A percentile compares a stretch with the other conserved stretches of the same genome.
phyloP scores from a whole-genome alignment of 2,113 vertebrate genomes.

The Oreochromis spilurus region DNA sequence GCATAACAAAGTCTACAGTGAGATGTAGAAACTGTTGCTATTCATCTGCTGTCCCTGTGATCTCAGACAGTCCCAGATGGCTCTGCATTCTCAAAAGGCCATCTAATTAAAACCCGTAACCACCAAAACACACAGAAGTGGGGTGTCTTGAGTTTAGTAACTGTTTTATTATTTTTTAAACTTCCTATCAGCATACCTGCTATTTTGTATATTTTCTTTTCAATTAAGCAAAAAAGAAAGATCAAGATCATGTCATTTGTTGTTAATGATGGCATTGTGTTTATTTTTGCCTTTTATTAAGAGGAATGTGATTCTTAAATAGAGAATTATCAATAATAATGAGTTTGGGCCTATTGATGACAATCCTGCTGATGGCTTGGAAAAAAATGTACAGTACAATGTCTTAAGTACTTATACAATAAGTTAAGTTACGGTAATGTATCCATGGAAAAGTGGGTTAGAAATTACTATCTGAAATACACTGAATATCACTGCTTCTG shows the following conservation, averaged over 20 bases:
- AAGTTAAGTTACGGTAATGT: not conserved
- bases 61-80: slow-evolving; percentile 55
- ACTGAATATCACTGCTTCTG: not conserved
- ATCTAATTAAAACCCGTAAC: slow-evolving; percentile 37
- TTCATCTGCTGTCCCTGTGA: slow-evolving; percentile 56
- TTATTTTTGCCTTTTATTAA: not conserved
- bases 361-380: not conserved
- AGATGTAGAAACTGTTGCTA: slow-evolving; percentile 50
- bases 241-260: not conserved
- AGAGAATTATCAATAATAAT: not conserved
- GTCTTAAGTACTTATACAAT: not conserved
- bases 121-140: slow-evolving; percentile 1
- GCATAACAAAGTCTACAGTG: slow-evolving; percentile 41
- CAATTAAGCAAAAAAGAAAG: not conserved
- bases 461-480: not conserved
- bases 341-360: not conserved
- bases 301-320: not conserved
- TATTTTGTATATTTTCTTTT: not conserved
- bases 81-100: slow-evolving; percentile 26
- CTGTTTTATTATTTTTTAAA: not conserved
- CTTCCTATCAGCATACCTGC: not conserved
- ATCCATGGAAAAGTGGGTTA: not conserved
- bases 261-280: not conserved
- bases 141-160: not conserved
- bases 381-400: not conserved